Base-by-base conservation (phyloP, 30 jellyfish, hydroid and myxozoan genomes). In the Chironex yamaguchii region DNA sequence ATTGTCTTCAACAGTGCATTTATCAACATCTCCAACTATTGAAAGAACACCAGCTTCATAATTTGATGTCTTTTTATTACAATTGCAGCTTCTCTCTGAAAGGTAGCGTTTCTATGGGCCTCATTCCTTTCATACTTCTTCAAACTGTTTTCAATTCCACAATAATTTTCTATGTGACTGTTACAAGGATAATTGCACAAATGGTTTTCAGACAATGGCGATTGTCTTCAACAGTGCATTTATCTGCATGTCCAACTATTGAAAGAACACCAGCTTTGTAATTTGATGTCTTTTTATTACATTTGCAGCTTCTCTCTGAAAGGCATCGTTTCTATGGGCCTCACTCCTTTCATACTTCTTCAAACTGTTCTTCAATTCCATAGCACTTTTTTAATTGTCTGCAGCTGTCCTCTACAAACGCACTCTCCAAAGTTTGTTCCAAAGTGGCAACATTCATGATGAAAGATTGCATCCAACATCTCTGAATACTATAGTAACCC, bases 151-250 rank as follows among this genome's bases (percentile, higher is more conserved):
- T n/a, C 25, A 20, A 20, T 3, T 0, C 79, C 52, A 48, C 79
- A 78, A 78, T 78, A 9, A 75, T 75, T 31, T 75, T 75, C 1
- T 78, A 54, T 28, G 49, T 76, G 21, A 78, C 88, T 12, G 88
- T 75, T 4, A 42, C 79, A 52, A 48, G 88, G 79, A 52, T 77
- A 14, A 49, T 62, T 34, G 49, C 88, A 30, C 88, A 75, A 49
- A 78, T 1, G 2, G 69, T 48, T 34, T 14, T 28, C 90, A 78
- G 35, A 34, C 62, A 78, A 49, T 78, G 90, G 69, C 90, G 22
- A 83, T 78, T 78, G 9, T 78, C 90, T 24, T 78, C 54, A 0
- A 30, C 67, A 11, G 62, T 82, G 27, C 36, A 29, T 0, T 67
- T 13, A 35, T 52, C n/a, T 13, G 36, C 90, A 2, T 26, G 22